Conservation (phyloP, 1,140 invertebrate species). For the Dreissena polymorpha region DNA sequence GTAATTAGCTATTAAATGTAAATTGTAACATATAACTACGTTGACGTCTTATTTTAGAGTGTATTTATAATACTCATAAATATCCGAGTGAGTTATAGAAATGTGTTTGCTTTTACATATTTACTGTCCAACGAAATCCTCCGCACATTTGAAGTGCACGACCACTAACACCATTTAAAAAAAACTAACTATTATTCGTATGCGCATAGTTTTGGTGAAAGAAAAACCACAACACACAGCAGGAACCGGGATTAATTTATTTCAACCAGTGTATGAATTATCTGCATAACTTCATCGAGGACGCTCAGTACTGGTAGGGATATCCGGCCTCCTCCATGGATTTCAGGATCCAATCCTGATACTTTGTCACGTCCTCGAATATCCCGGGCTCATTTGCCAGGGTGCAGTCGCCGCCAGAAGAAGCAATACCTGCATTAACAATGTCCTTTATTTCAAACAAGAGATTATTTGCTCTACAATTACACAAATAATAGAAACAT, state of each 20-base stretch:
- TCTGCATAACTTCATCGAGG: not conserved
- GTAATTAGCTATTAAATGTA: too few relatives aligned
- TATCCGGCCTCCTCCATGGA: conserved; percentile 52
- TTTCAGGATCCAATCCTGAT: conserved; percentile 39
- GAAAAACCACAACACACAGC: not conserved
- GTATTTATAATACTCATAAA: too few relatives aligned
- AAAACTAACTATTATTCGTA: too few relatives aligned
- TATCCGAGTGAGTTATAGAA: too few relatives aligned
- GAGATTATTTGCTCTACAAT: not conserved
- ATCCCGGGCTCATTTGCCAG: conserved; percentile 42
- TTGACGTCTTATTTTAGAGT: too few relatives aligned
- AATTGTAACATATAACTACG: too few relatives aligned
- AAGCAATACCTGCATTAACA: conserved; percentile 26
- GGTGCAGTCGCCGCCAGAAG: conserved; percentile 49
- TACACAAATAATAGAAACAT: too few relatives aligned
- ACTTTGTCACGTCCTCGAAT: conserved; percentile 41
- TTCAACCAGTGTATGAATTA: not conserved
- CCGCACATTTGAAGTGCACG: too few relatives aligned
- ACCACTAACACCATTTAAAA: not conserved
- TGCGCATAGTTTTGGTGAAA: not conserved
- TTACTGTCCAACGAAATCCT: too few relatives aligned
- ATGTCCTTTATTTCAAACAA: not conserved
- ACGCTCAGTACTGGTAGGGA: conserved; percentile 37
- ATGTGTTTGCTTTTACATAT: too few relatives aligned
- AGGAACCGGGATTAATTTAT: not conserved